Evolutionary conservation across 2,113 vertebrate genomes (phyloP).

Genomic region (Oncorhynchus mykiss): DNA sequence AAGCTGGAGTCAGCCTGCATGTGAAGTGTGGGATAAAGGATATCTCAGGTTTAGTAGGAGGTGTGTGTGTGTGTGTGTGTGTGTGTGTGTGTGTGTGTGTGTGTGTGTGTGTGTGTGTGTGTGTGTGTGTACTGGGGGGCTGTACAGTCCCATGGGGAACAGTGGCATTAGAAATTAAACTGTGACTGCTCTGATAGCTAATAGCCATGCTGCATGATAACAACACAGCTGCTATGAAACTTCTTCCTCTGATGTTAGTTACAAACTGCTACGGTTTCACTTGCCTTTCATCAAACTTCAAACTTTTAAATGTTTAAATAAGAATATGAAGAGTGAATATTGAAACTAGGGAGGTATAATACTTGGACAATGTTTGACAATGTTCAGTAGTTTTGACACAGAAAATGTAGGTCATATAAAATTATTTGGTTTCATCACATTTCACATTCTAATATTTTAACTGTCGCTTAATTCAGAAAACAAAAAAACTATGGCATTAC

Average conservation of each 20-base stretch:
- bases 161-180: conserved; percentile 36
- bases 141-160: conserved; percentile 29
- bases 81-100: not conserved
- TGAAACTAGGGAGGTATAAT: not conserved
- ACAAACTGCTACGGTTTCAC: not conserved
- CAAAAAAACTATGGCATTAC: not conserved
- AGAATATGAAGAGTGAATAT: not conserved
- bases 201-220: conserved; percentile 26
- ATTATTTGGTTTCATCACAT: not conserved
- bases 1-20: conserved; percentile 65
- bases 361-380: not conserved
- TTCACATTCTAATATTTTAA: not conserved
- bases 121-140: no score
- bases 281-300: not conserved
- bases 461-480: not conserved
- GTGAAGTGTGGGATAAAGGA: conserved; percentile 57
- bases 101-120: not conserved
- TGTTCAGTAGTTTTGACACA: not conserved
- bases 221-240: conserved; percentile 23
- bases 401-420: not conserved
- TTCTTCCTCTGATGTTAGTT: not conserved
- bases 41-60: conserved; percentile 51
- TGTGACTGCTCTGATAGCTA: conserved; percentile 26
- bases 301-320: not conserved
- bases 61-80: not conserved